Conservation (phyloP, 2,797 vertebrate species). For the Poecilia gillii region DNA sequence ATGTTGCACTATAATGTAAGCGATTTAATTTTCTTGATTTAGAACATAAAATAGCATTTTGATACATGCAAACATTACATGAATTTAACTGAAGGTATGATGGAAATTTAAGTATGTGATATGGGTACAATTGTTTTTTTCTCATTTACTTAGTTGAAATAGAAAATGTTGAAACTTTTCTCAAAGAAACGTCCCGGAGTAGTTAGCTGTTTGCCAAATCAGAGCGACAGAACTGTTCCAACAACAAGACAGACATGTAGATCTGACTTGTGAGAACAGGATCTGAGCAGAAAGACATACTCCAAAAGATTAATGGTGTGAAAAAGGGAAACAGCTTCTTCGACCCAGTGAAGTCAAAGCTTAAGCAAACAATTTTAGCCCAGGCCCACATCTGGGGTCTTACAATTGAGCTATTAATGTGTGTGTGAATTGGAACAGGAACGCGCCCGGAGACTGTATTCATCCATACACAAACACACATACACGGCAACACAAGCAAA, state of each 20-base stretch:
- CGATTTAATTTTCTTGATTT: background rate
- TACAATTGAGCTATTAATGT: constrained; percentile 20
- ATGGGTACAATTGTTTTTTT: constrained; percentile 38
- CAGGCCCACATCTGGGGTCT: constrained; percentile 51
- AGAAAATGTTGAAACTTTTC: constrained; percentile 34
- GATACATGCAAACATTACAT: background rate
- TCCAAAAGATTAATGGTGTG: constrained; percentile 68
- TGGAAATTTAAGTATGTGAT: background rate
- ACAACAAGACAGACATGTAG: constrained; percentile 47
- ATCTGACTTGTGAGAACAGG: constrained; percentile 56
- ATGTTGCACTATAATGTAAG: too few relatives aligned
- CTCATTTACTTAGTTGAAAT: constrained; percentile 51
- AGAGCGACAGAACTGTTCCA: constrained; percentile 49
- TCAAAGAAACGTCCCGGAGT: constrained; percentile 38
- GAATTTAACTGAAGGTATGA: background rate
- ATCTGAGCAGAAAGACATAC: constrained; percentile 58
- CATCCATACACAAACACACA: constrained; percentile 7
- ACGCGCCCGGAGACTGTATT: constrained; percentile 12
- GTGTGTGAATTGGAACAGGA: constrained; percentile 1
- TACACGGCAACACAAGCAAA: background rate
- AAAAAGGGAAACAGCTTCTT: constrained; percentile 60
- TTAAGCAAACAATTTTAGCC: constrained; percentile 63
- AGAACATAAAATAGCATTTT: background rate
- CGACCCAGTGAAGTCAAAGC: constrained; percentile 63
- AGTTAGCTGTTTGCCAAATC: constrained; percentile 59